These are phyloP conservation scores for Pagrus major DNA, from an alignment of 2,113 vertebrate genomes.

Conservation along the genomic window DNA sequence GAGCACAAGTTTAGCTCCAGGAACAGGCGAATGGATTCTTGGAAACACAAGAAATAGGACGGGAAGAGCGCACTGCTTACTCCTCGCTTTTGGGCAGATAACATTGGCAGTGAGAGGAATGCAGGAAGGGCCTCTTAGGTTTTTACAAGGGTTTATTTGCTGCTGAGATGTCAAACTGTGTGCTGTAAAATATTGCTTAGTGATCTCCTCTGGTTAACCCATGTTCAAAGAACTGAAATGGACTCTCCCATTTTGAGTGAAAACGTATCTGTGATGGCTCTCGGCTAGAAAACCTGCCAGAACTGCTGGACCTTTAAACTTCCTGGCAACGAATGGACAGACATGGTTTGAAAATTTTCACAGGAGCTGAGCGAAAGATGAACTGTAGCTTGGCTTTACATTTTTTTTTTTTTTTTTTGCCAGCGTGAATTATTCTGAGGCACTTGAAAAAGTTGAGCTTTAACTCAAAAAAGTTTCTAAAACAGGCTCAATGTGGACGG, in stretches of 20 bases:
- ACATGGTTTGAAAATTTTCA: constrained; percentile 6
- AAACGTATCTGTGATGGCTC: constrained; percentile 43
- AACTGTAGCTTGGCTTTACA: constrained; percentile 18
- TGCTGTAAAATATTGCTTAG: constrained; percentile 56
- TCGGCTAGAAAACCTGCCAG: constrained; percentile 33
- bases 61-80: constrained; percentile 20
- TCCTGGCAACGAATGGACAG: constrained; percentile 3
- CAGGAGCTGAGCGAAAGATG: neutral
- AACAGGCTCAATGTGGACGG: neutral
- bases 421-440: constrained; percentile 5
- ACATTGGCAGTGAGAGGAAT: constrained; percentile 57
- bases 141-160: constrained; percentile 61
- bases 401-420: constrained; percentile 19
- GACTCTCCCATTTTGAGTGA: constrained; percentile 43
- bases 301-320: constrained; percentile 20
- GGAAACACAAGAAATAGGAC: constrained; percentile 42
- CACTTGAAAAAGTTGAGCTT: neutral
- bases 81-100: constrained; percentile 56
- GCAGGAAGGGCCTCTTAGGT: constrained; percentile 43
- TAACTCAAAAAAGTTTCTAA: constrained; percentile 10
- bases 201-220: constrained; percentile 71
- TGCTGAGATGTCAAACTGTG: constrained; percentile 66
- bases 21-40: constrained; percentile 48
- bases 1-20: constrained; percentile 32
- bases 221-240: constrained; percentile 69